Evolutionary conservation across 2,797 vertebrate genomes (phyloP).

Genomic region (Macrochelys suwanniensis): DNA sequence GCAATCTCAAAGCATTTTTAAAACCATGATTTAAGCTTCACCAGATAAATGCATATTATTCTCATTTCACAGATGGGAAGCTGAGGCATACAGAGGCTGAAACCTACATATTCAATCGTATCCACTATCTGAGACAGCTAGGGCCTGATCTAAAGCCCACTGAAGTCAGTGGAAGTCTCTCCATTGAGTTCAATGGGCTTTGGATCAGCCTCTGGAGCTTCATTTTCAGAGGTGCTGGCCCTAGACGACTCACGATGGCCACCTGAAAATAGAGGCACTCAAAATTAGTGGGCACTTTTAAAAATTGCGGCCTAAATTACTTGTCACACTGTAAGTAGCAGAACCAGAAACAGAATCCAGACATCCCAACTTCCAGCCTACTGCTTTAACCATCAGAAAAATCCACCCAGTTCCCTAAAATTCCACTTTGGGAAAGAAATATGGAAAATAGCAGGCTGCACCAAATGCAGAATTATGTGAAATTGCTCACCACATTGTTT

Average conservation of each 20-base stretch:
- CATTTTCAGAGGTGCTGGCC: neutral
- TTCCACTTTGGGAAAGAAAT: neutral
- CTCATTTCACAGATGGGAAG: neutral
- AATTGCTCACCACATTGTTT: neutral
- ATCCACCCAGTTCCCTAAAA: neutral
- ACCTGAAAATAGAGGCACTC: neutral
- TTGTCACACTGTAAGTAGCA: neutral
- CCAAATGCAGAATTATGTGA: neutral
- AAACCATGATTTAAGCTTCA: neutral
- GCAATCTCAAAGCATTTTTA: neutral
- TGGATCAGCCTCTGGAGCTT: fast-evolving
- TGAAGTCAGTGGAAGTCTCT: neutral
- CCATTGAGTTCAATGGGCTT: neutral
- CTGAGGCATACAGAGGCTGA: neutral
- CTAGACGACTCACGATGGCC: fast-evolving
- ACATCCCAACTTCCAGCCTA: neutral
- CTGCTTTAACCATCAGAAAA: conserved; percentile 14
- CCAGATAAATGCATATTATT: fast-evolving
- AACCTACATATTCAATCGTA: fast-evolving
- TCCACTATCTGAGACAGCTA: neutral
- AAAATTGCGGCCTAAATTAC: neutral
- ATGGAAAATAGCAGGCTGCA: neutral
- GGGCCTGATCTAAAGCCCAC: neutral
- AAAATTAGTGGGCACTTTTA: neutral
- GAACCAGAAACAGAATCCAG: neutral